Conservation (phyloP, 1,140 invertebrate genomes). For the Ylistrum balloti region DNA sequence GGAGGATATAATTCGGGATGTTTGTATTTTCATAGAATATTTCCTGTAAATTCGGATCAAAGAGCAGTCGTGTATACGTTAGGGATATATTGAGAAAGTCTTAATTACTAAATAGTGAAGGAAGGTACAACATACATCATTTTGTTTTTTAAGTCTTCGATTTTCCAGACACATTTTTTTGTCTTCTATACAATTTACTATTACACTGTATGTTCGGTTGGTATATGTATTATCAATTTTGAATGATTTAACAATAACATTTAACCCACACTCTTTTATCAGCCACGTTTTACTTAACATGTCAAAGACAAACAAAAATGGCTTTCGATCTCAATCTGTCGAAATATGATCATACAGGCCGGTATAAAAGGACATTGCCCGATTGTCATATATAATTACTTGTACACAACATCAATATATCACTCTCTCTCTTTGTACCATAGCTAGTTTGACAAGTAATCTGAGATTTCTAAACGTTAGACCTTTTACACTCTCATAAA, state of each 20-base stretch:
- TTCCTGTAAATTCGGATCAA: background rate
- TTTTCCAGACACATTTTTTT: too few species aligned
- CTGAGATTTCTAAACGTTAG: background rate
- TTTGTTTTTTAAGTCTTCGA: too few species aligned
- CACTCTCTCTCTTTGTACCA: constrained; percentile 16
- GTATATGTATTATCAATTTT: too few species aligned
- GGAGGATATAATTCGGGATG: constrained; percentile 25
- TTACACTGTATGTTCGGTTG: too few species aligned
- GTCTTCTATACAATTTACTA: too few species aligned
- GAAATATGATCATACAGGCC: background rate
- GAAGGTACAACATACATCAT: too few species aligned
- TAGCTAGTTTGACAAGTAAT: constrained; percentile 26
- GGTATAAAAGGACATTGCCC: constrained; percentile 31
- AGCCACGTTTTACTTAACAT: background rate
- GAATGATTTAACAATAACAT: background rate
- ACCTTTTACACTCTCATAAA: constrained; percentile 1
- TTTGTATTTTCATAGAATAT: background rate
- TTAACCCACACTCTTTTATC: background rate
- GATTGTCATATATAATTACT: background rate
- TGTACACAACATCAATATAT: constrained; percentile 28
- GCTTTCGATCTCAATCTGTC: background rate
- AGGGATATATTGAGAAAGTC: too few species aligned
- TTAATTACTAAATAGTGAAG: too few species aligned
- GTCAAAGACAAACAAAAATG: constrained; percentile 16
- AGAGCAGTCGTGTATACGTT: background rate